Evolutionary conservation across 2,888 invertebrate species (phyloP).

Genomic region (Sminthurides aquaticus): DNA sequence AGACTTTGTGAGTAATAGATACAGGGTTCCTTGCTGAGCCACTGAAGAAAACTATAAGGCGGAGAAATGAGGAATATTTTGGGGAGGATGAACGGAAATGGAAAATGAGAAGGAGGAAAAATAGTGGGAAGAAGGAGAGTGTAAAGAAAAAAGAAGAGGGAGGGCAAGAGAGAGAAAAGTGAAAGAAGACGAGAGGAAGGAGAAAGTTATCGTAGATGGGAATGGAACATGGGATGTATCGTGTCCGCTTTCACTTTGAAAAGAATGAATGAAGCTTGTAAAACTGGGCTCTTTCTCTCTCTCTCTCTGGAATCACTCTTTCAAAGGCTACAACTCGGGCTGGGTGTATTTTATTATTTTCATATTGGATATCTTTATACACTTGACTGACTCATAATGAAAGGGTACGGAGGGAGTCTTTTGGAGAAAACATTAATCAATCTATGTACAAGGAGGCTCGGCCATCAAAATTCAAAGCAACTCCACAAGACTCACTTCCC

Average conservation of each 20-base stretch:
- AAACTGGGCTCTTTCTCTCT: neutral
- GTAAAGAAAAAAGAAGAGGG: neutral
- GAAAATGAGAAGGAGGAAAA: no score
- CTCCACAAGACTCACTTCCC: neutral
- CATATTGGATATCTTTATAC: slow-evolving; percentile 16
- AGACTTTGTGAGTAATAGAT: no score
- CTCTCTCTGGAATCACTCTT: neutral
- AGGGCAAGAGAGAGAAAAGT: neutral
- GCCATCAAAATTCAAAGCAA: neutral
- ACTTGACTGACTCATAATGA: slow-evolving; percentile 16
- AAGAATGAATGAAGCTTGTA: neutral
- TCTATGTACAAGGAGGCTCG: neutral
- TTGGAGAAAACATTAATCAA: neutral
- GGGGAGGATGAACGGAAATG: no score
- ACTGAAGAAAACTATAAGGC: no score
- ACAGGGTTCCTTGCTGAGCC: no score
- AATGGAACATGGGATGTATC: neutral
- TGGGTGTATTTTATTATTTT: neutral
- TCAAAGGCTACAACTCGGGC: neutral
- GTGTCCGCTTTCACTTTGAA: neutral
- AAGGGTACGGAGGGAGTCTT: neutral
- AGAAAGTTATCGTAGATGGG: neutral
- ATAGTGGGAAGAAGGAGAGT: no score
- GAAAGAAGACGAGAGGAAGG: neutral
- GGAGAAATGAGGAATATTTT: no score